These are phyloP conservation scores for Gasterosteus nipponicus DNA, from an alignment of 2,113 vertebrate species.

Conservation along the genomic window DNA sequence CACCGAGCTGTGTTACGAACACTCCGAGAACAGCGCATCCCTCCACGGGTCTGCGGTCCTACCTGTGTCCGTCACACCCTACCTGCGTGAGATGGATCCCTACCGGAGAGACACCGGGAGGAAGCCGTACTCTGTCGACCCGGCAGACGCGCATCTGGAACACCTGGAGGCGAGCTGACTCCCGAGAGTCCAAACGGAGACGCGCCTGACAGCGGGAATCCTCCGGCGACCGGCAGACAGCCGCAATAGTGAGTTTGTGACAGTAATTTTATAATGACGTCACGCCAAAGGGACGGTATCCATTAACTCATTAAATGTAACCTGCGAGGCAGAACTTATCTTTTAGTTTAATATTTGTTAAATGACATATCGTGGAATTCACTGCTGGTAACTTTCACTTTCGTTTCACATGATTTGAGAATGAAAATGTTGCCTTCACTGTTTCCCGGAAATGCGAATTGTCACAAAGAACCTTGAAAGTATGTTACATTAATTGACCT, in stretches of 20 bases:
- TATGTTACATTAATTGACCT: background rate
- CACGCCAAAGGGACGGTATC: background rate
- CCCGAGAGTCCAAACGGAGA: background rate
- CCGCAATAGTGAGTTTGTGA: constrained; percentile 33
- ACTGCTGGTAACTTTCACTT: constrained; percentile 44
- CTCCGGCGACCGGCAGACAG: background rate
- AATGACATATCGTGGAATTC: background rate
- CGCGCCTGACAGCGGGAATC: background rate
- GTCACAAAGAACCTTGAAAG: background rate
- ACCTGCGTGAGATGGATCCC: background rate
- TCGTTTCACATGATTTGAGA: constrained; percentile 40
- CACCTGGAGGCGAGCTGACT: background rate
- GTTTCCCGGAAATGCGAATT: background rate
- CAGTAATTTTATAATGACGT: background rate
- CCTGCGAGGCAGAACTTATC: background rate
- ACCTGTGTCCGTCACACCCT: background rate
- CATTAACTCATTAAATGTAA: background rate
- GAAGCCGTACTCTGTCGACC: background rate
- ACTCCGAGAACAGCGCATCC: no score
- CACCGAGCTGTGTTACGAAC: background rate
- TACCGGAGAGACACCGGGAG: background rate
- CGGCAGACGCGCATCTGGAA: background rate
- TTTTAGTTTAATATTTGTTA: background rate
- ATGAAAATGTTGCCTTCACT: constrained; percentile 15
- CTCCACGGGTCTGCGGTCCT: no score